Base-by-base conservation (phyloP, 1,140 invertebrate genomes). In the Saxidomus purpurata region DNA sequence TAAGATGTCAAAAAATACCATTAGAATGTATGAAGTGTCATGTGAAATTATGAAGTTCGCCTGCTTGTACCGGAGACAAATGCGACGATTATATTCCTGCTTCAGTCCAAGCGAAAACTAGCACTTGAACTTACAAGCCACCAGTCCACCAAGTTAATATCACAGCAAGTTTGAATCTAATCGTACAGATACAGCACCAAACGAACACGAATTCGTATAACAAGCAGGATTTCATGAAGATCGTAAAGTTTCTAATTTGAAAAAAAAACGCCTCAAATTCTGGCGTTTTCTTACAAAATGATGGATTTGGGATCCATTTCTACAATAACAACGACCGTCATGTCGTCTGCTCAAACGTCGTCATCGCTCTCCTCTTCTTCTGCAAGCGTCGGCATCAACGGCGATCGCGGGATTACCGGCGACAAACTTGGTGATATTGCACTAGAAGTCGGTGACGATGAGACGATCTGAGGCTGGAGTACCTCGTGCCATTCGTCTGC, bases 371-470 rank as follows among this genome's bases (percentile, higher is more conserved):
- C 85, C 36, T 91, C 90, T 38, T 89, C 87, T 55, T 91, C 90
- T 3, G 87, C 76, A 4, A 91, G 34, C 4, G 90, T 89, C 19
- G 82, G 87, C 76, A 91, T 89, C 0, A 91, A 69, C 17, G 87
- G 87, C 6, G 90, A 86, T 67, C 90, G 43, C 0, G 90, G 90
- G 43, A 91, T 89, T 6, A 86, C 77, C 3, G 90, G 90, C 19
- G 87, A 91, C 17, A 89, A 31, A 40, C 47, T 87, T 28, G 90
- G 90, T 8, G 90, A 89, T 11, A 90, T 79, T 4, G 90, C 63
- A 19, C 76, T 83, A 15, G 71, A 71, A 1, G 82, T 43, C 13
- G 82, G 76, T 15, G 90, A 87, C 17, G 87, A 89, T 17, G 90
- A 83, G 15, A 82, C 1, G 17, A 52, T 61, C 40, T 86, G 59